These are phyloP conservation scores for Tadarida brasiliensis DNA, from an alignment of 2,797 vertebrate species.

Conservation along the genomic window DNA sequence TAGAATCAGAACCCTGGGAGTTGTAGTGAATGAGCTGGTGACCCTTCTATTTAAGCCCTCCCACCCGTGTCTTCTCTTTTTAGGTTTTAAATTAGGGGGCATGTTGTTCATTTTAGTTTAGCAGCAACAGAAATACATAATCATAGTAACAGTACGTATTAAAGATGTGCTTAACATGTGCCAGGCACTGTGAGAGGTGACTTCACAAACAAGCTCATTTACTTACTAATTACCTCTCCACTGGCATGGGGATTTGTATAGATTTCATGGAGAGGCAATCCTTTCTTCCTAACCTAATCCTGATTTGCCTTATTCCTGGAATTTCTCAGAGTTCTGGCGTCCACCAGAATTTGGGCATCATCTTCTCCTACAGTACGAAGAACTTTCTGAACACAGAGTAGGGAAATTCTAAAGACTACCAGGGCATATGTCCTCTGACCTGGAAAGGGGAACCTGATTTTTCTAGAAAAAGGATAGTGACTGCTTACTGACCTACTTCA, in stretches of 20 bases:
- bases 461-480: conserved; percentile 13
- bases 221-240: background rate
- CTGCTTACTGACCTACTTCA: background rate
- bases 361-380: background rate
- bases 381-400: background rate
- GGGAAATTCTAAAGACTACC: background rate
- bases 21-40: background rate
- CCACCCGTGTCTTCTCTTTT: background rate
- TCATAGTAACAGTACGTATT: background rate
- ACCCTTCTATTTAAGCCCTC: background rate
- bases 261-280: background rate
- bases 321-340: background rate
- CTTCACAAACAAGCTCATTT: background rate
- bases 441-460: background rate
- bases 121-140: background rate
- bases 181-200: background rate
- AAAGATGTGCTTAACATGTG: background rate
- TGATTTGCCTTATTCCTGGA: background rate
- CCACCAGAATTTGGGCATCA: background rate
- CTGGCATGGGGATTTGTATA: background rate
- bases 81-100: background rate
- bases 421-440: background rate
- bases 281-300: conserved; percentile 51
- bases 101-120: background rate
- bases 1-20: background rate